Base-by-base conservation (phyloP, 2,888 invertebrate species). In the Pristionchus entomophagus region DNA sequence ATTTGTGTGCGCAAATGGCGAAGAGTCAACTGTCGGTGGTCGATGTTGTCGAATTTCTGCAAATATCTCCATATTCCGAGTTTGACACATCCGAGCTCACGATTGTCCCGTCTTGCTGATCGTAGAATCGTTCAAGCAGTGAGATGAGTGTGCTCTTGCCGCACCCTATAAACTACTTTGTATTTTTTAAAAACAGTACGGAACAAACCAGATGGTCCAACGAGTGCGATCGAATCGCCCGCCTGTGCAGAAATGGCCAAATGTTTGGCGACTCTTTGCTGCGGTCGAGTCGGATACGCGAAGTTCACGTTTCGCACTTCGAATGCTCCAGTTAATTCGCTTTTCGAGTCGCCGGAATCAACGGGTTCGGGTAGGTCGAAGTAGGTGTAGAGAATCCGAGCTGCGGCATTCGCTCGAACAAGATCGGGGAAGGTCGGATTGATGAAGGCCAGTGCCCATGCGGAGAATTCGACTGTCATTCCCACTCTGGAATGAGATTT, bases 71-170 rank as follows among this genome's bases (percentile, higher is more conserved):
- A 45, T 45, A n/a, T n/a, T n/a, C 14, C 45, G 45, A 45, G 8
- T 56, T 56, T 56, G 56, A 14, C 56, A 22, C 12, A 22, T 22
- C 56, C 5, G n/a, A 19, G 0, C 86, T 65, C n/a, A 86, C 86
- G 22, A 86, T 51, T 1, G 41, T 29, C 1, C 86, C 86, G 2
- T 45, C 49, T 0, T 62, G 80, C 22, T 96, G 96, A 93, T 96
- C 96, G 93, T 97, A 97, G 93, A 96, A 97, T 86, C 97, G 94
- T 94, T 96, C 96, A 0, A 97, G 94, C 45, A 97, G 94, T 92
- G 96, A 96, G 86, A 97, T 96, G 77, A 96, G 96, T 0, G 97
- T 97, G 56, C 96, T 96, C 94, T 97, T 97, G 4, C 97, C 97
- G 93, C 97, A 97, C 0, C 97, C 97, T 84, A 19, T 4, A 80